Evolutionary conservation across 2,888 invertebrate genomes (phyloP), one percentile per base, ranked within the genome.

Genomic region (Pammene aurita): DNA sequence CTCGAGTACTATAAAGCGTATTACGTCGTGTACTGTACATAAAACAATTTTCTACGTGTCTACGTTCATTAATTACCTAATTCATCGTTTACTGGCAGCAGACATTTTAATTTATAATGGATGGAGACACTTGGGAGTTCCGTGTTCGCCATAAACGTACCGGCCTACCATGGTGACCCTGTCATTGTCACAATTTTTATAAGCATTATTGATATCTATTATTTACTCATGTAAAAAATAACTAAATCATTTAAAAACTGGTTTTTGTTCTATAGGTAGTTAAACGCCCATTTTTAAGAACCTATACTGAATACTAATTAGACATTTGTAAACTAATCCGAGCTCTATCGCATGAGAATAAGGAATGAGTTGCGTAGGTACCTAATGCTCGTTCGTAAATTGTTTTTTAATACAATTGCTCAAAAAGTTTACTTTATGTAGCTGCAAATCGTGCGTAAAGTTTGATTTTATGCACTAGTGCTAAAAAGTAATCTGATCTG

Each of bases 1-100:
- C 52, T 13, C 18, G 7, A 52, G 26, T 52, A 26, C 11, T 13
- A n/a, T n/a, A 11, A 50, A 50, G 26, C 11, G 26, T 50, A 50
- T 7, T 26, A 13, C 7, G n/a, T n/a, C 11, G 18, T 18, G 26
- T 13, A 52, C 52, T 18, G 26, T 13, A 52, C 52, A 18, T 26
- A 26, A 26, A 13, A 26, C 2, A 7, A 11, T 52, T 14, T 52
- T 4, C 18, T 52, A 11, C 13, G 52, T 52, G 13, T 16, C 18
- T 50, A 10, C 50, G 26, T 13, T 52, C 26, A 52, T 50, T 50
- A 50, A 50, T 50, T 54, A 13, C n/a, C 34, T 54, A 34, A 54
- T 54, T 42, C 7, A 54, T 54, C n/a, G 34, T 34, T 54, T 9
- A 34, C 0, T 9, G 9, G n/a, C 13, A 54, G 34, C 54, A 34